Evolutionary conservation across 2,797 vertebrate species (phyloP).

Genomic region (Lepidocolaptes lacrymiger): DNA sequence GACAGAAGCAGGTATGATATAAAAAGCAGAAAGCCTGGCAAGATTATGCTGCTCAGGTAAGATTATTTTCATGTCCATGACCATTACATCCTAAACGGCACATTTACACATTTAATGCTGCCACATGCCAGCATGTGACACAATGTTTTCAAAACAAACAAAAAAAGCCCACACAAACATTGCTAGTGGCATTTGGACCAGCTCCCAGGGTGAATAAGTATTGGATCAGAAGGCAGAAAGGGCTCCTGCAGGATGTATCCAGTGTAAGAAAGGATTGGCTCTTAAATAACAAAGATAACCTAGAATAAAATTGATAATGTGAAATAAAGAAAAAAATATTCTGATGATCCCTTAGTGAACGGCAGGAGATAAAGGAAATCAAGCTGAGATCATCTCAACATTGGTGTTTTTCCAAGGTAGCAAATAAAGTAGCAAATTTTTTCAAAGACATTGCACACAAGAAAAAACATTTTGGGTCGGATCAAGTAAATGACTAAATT

Average conservation of each 20-base stretch:
- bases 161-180: not conserved
- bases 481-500: not conserved
- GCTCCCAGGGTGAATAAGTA: not conserved
- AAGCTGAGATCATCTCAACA: not conserved
- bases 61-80: not conserved
- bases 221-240: not conserved
- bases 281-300: not conserved
- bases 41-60: not conserved
- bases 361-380: not conserved
- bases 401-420: not conserved
- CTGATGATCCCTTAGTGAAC: not conserved
- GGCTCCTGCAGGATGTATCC: not conserved
- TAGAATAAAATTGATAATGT: not conserved
- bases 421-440: not conserved
- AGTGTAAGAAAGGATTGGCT: not conserved
- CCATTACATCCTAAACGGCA: not conserved
- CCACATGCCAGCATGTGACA: not conserved
- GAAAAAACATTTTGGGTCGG: not conserved
- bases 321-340: not conserved
- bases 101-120: not conserved
- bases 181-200: not conserved
- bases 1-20: not conserved
- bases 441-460: not conserved
- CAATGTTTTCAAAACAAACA: not conserved
- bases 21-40: not conserved